Base-by-base conservation (phyloP, 2,888 invertebrate genomes). In the Incurvaria masculella region DNA sequence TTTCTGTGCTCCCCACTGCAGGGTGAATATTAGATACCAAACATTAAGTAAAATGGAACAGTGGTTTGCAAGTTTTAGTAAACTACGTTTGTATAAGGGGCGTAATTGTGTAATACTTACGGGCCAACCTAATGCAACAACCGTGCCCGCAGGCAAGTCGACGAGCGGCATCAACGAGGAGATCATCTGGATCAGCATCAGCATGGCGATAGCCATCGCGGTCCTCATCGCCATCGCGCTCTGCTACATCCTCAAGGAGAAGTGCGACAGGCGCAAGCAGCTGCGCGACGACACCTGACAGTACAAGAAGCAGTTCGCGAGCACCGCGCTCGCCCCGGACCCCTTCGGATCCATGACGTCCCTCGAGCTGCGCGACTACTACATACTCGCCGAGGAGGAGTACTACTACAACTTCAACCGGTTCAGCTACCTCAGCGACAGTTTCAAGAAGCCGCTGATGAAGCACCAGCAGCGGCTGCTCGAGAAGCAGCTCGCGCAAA, bases 121-220 rank as follows among this genome's bases (percentile, higher is more conserved):
- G n/a, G n/a, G n/a, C n/a, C n/a, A n/a, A n/a, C n/a, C n/a, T n/a
- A n/a, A n/a, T n/a, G n/a, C n/a, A n/a, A n/a, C n/a, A n/a, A n/a
- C n/a, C n/a, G n/a, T n/a, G 6, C 33, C 14, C 11, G 41, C 81
- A 91, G 91, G 90, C 49, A 86, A 88, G 59, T 88, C 88, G 21
- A 88, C 89, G 62, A 88, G 88, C 59, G 91, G 91, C 50, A 88
- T 91, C 67, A 91, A 91, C 69, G 91, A 91, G 66, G 91, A 91
- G 69, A 91, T 91, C 57, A 91, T 91, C 64, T 91, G 91, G 91
- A 89, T 91, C 61, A 90, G 90, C 72, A 89, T 91, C 66, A 90
- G 90, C 47, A 90, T 91, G 90, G 89, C 89, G 27, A 86, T 90
- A 54, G 87, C 89, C 49, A 91, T 91, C 57, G 88, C 87, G 6